Percentiles rank a stretch among this genome's conserved stretches.
Evolutionary conservation across 2,888 invertebrate species (phyloP).

Genomic region (Andrena minutula): DNA sequence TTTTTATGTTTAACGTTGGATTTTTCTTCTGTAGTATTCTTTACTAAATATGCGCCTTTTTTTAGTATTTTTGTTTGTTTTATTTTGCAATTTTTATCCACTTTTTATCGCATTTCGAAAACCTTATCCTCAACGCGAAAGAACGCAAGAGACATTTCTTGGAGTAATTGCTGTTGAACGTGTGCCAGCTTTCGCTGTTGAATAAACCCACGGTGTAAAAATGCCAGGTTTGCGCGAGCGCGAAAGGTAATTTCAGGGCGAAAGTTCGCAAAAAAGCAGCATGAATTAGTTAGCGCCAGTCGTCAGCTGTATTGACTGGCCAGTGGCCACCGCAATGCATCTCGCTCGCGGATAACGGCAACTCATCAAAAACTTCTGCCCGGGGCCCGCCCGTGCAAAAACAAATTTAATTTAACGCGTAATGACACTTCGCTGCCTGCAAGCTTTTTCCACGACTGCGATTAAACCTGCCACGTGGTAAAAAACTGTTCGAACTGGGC

Average conservation of each 20-base stretch:
- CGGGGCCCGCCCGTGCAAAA: conserved; percentile 45
- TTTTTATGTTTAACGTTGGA: too few relatives aligned
- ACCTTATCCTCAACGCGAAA: background rate
- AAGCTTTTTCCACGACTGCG: conserved; percentile 40
- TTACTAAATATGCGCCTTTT: too few relatives aligned
- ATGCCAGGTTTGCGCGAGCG: conserved; percentile 50
- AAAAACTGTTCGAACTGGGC: conserved; percentile 36
- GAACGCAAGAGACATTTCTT: conserved; percentile 13
- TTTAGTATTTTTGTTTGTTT: too few relatives aligned
- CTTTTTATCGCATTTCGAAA: too few relatives aligned
- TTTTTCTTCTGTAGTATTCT: too few relatives aligned
- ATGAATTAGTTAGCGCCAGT: conserved; percentile 68
- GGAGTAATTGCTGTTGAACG: conserved; percentile 12
- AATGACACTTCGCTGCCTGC: conserved; percentile 59
- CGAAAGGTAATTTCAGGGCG: conserved; percentile 63
- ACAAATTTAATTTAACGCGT: conserved; percentile 68
- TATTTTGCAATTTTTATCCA: too few relatives aligned
- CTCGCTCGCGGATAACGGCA: conserved; percentile 55
- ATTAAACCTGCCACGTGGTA: conserved; percentile 41
- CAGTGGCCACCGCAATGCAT: conserved; percentile 55
- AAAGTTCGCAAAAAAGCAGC: conserved; percentile 62
- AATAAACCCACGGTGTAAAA: conserved; percentile 35
- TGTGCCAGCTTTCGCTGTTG: conserved; percentile 58
- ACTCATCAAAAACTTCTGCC: conserved; percentile 34
- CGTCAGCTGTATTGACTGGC: conserved; percentile 70